Base-by-base conservation (phyloP, 2,113 vertebrate genomes). In the Aptenodytes forsteri region DNA sequence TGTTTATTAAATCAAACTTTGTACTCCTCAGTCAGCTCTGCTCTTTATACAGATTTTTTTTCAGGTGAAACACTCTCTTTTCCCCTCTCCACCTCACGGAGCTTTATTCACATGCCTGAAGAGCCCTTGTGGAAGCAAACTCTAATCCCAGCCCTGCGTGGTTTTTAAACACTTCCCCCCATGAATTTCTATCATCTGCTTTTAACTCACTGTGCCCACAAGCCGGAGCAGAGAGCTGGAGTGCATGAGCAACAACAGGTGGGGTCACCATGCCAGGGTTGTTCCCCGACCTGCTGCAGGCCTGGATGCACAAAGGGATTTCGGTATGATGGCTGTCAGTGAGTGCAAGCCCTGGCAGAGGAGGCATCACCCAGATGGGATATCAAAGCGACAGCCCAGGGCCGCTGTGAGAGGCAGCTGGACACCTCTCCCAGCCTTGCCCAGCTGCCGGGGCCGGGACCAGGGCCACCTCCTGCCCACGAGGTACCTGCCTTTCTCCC, bases 211-310 rank as follows among this genome's bases (percentile, higher is more conserved):
- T 16, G 34, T 80, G 67, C 62, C 62, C 75, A 50, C 44, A 26
- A n/a, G 44, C 50, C 3, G 2, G 40, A 87, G 54, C 59, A 59
- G 72, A n/a, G 10, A 59, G 18, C 38, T 65, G 81, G 29, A 34
- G 25, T 1, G 2, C 38, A 7, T 0, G 5, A 71, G 49, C 36
- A 47, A 52, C 0, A 0, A 6, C 29, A 56, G n/a, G 47, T 23
- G 29, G n/a, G 46, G 20, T 50, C 29, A 84, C 40, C 0, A 0
- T 25, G 47, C n/a, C 58, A 26, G 30, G 58, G 50, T 15, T 30
- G 29, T 58, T 78, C 42, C 79, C 80, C 55, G 58, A 9, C 3
- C 27, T 34, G 52, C 71, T 9, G 23, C 76, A 70, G 46, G 23
- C 44, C 54, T 81, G 64, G 44, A 8, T 21, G 30, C 9, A 13